phyloP scores from a whole-genome alignment of 2,797 vertebrate species.

The Selene dorsalis region DNA sequence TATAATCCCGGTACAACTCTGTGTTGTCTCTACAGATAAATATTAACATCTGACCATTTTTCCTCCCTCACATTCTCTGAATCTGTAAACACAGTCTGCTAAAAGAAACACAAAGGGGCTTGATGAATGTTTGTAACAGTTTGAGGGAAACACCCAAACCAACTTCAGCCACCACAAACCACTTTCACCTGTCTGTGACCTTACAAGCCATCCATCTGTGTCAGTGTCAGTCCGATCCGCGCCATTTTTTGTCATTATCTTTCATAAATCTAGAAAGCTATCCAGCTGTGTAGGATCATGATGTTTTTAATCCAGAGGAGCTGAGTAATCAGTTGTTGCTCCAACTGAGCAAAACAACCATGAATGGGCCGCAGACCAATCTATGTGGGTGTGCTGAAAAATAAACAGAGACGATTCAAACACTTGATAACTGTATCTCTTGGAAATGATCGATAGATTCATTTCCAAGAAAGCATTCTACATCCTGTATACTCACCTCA shows the following conservation, averaged over 20 bases:
- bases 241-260: background rate
- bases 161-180: background rate
- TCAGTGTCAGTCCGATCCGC: background rate
- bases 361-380: too few species aligned
- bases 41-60: conserved; percentile 27
- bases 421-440: too few species aligned
- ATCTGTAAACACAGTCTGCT: conserved; percentile 36
- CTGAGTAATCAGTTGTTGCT: too few species aligned
- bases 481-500: too few species aligned
- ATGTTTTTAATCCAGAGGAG: too few species aligned
- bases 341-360: too few species aligned
- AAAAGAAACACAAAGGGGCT: conserved; percentile 24
- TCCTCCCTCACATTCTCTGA: conserved; percentile 12
- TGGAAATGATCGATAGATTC: too few species aligned
- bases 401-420: too few species aligned
- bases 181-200: background rate
- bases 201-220: background rate
- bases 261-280: background rate
- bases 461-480: too few species aligned
- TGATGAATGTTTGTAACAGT: conserved; percentile 34
- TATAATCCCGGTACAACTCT: background rate
- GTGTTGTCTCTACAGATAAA: conserved; percentile 41
- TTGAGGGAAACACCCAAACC: conserved; percentile 7
- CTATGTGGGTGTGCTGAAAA: too few species aligned
- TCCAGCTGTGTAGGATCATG: too few species aligned